Conservation (phyloP, 2,797 vertebrate species). For the Sebastes glaucus region DNA sequence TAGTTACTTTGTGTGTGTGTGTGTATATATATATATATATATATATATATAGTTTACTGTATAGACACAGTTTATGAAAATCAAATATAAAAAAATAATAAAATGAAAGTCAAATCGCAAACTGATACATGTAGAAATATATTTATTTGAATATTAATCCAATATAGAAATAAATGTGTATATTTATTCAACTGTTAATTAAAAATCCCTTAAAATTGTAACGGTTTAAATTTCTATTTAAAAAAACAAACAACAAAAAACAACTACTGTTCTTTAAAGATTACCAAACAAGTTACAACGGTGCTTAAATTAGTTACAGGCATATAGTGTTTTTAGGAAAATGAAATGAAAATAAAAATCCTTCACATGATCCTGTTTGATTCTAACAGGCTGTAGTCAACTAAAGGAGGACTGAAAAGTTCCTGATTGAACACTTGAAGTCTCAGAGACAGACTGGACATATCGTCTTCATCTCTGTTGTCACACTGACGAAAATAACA, state of each 20-base stretch:
- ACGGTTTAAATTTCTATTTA: neutral
- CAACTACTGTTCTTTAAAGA: neutral
- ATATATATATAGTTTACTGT: too few relatives aligned
- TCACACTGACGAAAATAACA: neutral
- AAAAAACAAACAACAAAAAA: neutral
- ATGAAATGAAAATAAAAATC: neutral
- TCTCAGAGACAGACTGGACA: neutral
- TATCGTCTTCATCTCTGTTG: neutral
- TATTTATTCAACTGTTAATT: slow-evolving; percentile 23
- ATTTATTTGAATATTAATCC: slow-evolving; percentile 54
- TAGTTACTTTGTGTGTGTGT: too few relatives aligned
- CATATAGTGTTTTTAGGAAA: neutral
- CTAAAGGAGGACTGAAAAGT: neutral
- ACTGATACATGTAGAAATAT: slow-evolving; percentile 29
- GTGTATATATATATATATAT: too few relatives aligned
- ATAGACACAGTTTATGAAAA: too few relatives aligned
- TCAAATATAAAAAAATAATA: neutral
- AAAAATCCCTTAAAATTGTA: slow-evolving; percentile 21
- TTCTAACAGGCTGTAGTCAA: neutral
- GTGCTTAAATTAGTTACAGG: neutral
- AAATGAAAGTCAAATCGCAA: neutral
- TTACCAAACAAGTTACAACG: neutral
- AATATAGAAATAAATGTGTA: slow-evolving; percentile 24
- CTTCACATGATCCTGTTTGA: slow-evolving; percentile 16
- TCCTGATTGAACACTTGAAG: neutral